Conservation (phyloP, 2,797 vertebrate species). For the Propithecus deckenii region DNA sequence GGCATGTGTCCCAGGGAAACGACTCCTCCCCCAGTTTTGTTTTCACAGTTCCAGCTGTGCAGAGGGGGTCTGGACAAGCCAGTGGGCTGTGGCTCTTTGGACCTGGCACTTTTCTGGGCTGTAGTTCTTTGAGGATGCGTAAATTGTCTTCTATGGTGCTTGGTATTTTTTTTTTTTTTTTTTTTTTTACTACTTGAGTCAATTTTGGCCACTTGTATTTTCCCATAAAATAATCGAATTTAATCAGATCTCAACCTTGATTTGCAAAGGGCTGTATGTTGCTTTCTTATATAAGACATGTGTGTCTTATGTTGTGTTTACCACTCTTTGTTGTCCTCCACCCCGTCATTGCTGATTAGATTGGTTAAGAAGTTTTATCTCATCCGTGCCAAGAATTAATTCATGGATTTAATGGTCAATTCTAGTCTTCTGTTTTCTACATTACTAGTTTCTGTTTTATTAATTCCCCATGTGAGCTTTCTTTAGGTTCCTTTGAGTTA, state of each 20-base stretch:
- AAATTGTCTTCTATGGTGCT: background rate
- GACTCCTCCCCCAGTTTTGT: background rate
- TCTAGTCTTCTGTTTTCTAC: fast-evolving
- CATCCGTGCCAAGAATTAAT: background rate
- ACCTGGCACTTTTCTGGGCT: too few species aligned
- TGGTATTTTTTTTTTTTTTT: background rate
- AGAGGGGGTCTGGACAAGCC: too few species aligned
- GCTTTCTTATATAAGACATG: background rate
- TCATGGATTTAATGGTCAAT: too few species aligned
- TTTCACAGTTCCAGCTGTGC: background rate
- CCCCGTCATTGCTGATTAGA: background rate
- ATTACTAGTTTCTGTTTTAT: background rate
- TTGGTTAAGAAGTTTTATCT: background rate
- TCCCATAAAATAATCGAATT: background rate
- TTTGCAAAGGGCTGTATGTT: background rate
- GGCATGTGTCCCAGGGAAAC: background rate
- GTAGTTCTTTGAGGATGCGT: fast-evolving
- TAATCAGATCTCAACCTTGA: background rate
- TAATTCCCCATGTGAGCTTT: background rate
- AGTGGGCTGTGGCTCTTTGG: background rate
- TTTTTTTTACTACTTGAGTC: background rate
- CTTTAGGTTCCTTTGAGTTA: background rate
- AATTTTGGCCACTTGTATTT: background rate
- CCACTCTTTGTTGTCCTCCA: background rate
- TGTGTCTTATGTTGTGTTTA: fast-evolving